Conservation (phyloP, 2,888 invertebrate species). For the Drosophila imparisetae region DNA sequence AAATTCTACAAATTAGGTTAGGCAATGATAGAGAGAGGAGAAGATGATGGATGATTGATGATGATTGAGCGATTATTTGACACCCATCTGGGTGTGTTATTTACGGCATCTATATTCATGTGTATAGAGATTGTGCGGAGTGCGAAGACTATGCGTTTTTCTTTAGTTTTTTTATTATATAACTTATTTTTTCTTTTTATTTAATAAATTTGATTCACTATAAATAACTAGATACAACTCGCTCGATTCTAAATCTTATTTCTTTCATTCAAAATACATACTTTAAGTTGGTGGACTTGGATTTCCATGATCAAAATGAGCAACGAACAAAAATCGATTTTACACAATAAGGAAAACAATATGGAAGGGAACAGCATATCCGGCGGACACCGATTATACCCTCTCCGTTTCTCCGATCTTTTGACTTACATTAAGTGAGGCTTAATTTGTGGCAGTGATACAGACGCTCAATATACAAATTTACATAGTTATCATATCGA, state of each 20-base stretch:
- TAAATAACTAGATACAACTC: conserved; percentile 68
- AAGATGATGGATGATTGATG: neutral
- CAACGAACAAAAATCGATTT: conserved; percentile 23
- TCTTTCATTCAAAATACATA: conserved; percentile 41
- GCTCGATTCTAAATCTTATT: conserved; percentile 47
- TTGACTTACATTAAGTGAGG: conserved; percentile 7
- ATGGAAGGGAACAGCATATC: conserved; percentile 11
- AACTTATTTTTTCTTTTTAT: conserved; percentile 71
- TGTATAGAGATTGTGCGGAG: conserved; percentile 13
- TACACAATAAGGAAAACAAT: conserved; percentile 13
- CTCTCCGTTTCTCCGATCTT: conserved; percentile 4
- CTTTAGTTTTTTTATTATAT: conserved; percentile 54
- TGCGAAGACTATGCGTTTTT: conserved; percentile 18
- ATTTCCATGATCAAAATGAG: conserved; percentile 15
- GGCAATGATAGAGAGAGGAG: conserved; percentile 4
- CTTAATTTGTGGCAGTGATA: conserved; percentile 44
- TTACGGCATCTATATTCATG: conserved; percentile 7
- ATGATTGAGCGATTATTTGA: neutral
- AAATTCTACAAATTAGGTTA: conserved; percentile 64
- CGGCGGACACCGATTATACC: conserved; percentile 12
- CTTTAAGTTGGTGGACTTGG: conserved; percentile 51
- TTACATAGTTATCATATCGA: conserved; percentile 7
- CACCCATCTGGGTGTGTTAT: conserved; percentile 4
- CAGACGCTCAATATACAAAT: conserved; percentile 30
- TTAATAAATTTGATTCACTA: conserved; percentile 75